phyloP scores from a whole-genome alignment of 2,113 vertebrate species.

The Syngnathoides biaculeatus region DNA sequence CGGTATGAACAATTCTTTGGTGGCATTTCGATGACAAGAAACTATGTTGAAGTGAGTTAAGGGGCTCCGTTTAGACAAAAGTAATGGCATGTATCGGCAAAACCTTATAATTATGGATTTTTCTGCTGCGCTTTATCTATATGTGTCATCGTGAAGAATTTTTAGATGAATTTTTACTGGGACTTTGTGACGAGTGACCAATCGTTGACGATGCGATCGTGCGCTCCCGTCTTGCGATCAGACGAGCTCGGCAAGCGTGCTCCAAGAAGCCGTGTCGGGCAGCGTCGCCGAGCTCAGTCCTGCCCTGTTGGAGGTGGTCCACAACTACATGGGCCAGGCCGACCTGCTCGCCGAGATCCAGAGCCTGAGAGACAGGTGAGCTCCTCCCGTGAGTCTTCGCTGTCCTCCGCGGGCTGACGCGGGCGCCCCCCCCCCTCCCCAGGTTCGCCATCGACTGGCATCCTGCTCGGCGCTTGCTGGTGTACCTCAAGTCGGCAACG shows the following conservation, averaged over 20 bases:
- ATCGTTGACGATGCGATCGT: background rate
- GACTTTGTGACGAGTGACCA: background rate
- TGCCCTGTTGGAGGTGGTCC: background rate
- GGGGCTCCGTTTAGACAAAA: background rate
- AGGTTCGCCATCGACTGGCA: slow-evolving; percentile 77
- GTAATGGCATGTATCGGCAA: background rate
- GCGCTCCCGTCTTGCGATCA: background rate
- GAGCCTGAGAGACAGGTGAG: background rate
- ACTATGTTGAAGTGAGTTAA: background rate
- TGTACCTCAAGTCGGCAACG: slow-evolving; percentile 67
- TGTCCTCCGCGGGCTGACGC: background rate
- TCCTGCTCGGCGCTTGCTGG: slow-evolving; percentile 56
- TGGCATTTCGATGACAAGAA: background rate
- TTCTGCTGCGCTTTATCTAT: too few species aligned
- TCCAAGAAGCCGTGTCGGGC: background rate
- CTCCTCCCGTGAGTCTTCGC: too few species aligned
- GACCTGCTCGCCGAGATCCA: slow-evolving; percentile 1
- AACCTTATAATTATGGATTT: background rate
- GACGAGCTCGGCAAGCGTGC: background rate
- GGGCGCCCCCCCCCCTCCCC: background rate
- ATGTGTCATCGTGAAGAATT: too few species aligned
- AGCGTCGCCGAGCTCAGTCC: background rate
- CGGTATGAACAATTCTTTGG: background rate
- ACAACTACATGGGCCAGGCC: background rate
- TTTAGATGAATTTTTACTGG: too few species aligned